These are phyloP conservation scores for Hoplodrina ambigua DNA, from an alignment of 2,888 invertebrate species.

Conservation along the genomic window DNA sequence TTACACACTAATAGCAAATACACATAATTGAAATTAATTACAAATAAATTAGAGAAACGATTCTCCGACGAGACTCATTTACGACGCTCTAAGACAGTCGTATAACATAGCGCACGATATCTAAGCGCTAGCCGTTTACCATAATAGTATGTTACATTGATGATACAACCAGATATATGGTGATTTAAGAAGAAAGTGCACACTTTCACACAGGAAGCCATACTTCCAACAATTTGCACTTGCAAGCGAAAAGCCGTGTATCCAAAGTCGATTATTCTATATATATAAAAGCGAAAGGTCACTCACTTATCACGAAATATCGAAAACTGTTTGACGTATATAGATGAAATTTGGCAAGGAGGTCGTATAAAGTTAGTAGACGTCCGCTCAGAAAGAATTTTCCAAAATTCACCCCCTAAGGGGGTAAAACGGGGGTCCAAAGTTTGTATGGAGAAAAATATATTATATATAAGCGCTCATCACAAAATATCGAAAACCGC, in stretches of 20 bases:
- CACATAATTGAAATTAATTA: not conserved
- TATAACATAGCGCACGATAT: slow-evolving; percentile 23
- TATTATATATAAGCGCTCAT: too few relatives aligned
- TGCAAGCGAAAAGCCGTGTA: slow-evolving; percentile 55
- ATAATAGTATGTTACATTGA: slow-evolving; percentile 59
- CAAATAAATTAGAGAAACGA: not conserved
- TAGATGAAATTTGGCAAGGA: too few relatives aligned
- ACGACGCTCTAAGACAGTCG: slow-evolving; percentile 20
- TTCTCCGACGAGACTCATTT: slow-evolving; percentile 27
- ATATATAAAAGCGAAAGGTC: too few relatives aligned
- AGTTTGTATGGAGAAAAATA: too few relatives aligned
- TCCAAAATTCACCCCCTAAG: too few relatives aligned
- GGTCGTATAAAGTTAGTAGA: too few relatives aligned
- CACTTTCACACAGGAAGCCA: slow-evolving; percentile 75
- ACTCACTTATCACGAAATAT: too few relatives aligned
- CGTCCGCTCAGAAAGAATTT: too few relatives aligned
- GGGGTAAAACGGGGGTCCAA: too few relatives aligned
- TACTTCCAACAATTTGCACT: slow-evolving; percentile 70
- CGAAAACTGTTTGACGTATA: too few relatives aligned
- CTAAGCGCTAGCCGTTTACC: slow-evolving; percentile 52
- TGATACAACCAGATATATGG: slow-evolving; percentile 62
- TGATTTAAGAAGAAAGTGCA: slow-evolving; percentile 67
- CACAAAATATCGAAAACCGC: too few relatives aligned
- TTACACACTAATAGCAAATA: not conserved
- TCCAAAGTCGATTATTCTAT: slow-evolving; percentile 59